phyloP scores from a whole-genome alignment of 1,140 invertebrate genomes.

The Rhopalosiphum padi region DNA sequence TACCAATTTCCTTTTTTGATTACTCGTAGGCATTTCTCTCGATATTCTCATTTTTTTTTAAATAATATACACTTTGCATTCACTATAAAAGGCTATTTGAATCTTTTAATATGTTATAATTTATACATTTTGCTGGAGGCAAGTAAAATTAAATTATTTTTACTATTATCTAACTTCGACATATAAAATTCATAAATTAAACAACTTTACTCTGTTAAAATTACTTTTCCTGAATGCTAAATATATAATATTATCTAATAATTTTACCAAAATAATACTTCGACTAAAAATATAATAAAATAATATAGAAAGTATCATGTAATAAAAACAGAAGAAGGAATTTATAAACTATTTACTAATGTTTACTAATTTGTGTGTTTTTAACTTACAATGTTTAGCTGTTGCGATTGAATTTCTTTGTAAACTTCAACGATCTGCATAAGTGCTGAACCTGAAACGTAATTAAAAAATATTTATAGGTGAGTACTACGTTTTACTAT shows the following conservation, averaged over 20 bases:
- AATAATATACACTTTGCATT: not conserved
- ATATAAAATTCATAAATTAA: not conserved
- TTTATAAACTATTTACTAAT: not conserved
- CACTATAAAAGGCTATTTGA: not conserved
- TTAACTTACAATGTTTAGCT: conserved; percentile 89
- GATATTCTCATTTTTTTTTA: not conserved
- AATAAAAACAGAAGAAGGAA: not conserved
- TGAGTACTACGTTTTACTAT: not conserved
- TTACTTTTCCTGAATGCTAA: not conserved
- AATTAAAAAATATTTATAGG: conserved; percentile 60
- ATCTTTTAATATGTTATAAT: not conserved
- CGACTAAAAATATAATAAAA: not conserved
- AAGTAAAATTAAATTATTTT: not conserved
- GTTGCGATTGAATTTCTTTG: conserved; percentile 89
- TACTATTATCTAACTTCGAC: not conserved
- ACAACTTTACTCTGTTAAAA: not conserved
- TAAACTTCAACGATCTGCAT: conserved; percentile 92
- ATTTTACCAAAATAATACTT: not conserved
- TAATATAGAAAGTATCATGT: not conserved
- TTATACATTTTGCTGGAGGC: not conserved
- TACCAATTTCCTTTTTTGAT: conserved; percentile 31
- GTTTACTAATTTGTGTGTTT: not conserved
- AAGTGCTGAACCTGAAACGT: conserved; percentile 80
- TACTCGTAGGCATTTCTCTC: not conserved
- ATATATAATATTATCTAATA: not conserved